Conservation (phyloP, 37 sponge, comb jelly and placozoan genomes). For the Beroe forskalii region DNA sequence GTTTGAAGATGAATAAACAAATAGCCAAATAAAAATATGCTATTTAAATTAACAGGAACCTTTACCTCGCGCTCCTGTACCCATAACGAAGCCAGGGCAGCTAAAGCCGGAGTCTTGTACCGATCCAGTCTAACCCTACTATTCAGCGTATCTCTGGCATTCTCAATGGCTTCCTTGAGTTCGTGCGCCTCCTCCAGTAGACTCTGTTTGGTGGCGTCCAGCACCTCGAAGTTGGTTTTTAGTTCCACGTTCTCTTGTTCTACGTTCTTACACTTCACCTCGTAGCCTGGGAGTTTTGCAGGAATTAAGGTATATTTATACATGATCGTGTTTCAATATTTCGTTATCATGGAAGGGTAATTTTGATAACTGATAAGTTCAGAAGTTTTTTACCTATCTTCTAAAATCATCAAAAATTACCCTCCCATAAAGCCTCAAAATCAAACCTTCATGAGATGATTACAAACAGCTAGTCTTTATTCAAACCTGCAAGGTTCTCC, state of each 20-base stretch:
- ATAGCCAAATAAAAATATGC: too few relatives aligned
- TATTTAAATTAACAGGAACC: too few relatives aligned
- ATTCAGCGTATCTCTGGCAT: constrained; percentile 11
- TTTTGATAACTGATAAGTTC: too few relatives aligned
- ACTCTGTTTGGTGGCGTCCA: background rate
- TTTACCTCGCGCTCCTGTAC: constrained; percentile 42
- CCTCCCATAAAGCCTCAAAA: too few relatives aligned
- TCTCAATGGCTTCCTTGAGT: constrained; percentile 40
- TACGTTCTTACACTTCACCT: constrained; percentile 8
- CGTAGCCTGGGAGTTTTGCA: constrained; percentile 43
- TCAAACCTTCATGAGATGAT: too few relatives aligned
- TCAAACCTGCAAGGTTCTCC: constrained; percentile 23
- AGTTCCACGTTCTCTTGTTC: constrained; percentile 16
- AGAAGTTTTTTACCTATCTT: too few relatives aligned
- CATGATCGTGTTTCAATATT: too few relatives aligned
- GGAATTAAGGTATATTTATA: too few relatives aligned
- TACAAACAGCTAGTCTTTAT: too few relatives aligned
- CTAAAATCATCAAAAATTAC: too few relatives aligned
- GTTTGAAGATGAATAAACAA: too few relatives aligned
- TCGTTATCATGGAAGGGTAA: too few relatives aligned
- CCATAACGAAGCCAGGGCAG: constrained; percentile 45
- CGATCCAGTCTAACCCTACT: background rate
- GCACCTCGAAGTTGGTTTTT: background rate
- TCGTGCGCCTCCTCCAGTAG: constrained; percentile 1
- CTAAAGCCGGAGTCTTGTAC: constrained; percentile 37